Evolutionary conservation across 2,113 vertebrate genomes (phyloP), one percentile per base, ranked within the genome.

Genomic region (Sinocyclocheilus rhinocerous): DNA sequence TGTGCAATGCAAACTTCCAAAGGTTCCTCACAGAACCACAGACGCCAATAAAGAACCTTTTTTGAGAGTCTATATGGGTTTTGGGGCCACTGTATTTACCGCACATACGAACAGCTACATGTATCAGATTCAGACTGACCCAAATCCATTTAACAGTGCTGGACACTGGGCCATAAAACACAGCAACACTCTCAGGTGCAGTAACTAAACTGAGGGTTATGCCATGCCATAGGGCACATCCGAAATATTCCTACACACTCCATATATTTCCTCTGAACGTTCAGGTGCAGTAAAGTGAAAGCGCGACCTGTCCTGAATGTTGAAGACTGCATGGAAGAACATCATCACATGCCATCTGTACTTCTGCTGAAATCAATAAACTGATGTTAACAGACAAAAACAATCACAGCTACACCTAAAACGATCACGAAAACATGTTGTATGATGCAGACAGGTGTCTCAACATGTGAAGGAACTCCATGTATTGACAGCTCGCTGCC

Each of bases 281-380:
- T 81, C 18, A 26, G 52, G 45, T 85, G 83, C 89, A 81, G 85
- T 88, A 59, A 73, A 61, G 81, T 84, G 59, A 50, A 39, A 70
- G 80, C 29, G 36, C 55, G 55, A 84, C 85, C 79, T 26, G n/a
- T 82, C 70, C 84, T 87, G 88, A 86, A 89, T 91, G 85, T 65
- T 86, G 84, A 88, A 87, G 26, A 76, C 36, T 50, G 39, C 39
- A 78, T 15, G 61, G 73, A 76, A 11, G 26, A 50, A 33, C 26
- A 33, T 26, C 39, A 22, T 24, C 52, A 16, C 7, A 42, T 39
- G 15, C 16, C 42, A 72, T 36, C 61, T 16, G 26, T 26, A 36
- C 79, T 39, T 59, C 36, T 20, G 18, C n/a, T 55, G 0, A 80
- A 8, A 26, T 45, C 42, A 42, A 85, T 10, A 24, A 10, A 6